phyloP scores from a whole-genome alignment of 2,888 invertebrate species.

The Ctenicera cuprea region DNA sequence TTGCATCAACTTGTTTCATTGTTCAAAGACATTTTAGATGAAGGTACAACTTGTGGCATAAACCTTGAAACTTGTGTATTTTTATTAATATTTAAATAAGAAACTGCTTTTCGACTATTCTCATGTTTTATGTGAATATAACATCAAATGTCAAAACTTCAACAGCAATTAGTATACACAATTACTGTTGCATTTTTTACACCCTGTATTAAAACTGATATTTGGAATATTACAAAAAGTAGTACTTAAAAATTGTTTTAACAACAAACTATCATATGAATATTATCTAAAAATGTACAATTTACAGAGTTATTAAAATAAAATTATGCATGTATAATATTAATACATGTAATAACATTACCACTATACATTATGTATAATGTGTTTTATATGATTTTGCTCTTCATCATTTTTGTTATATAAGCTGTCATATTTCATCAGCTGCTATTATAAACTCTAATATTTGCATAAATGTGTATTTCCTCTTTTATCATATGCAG shows the following conservation, averaged over 20 bases:
- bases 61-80: too few species aligned
- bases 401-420: not conserved
- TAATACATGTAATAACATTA: constrained; percentile 25
- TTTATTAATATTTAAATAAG: too few species aligned
- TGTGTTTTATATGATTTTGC: not conserved
- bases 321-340: constrained; percentile 28
- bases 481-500: not conserved
- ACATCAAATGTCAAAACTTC: not conserved
- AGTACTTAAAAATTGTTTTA: constrained; percentile 18
- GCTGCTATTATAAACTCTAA: too few species aligned
- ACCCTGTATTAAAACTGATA: constrained; percentile 33
- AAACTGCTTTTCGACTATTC: too few species aligned
- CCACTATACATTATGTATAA: constrained; percentile 24
- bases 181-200: constrained; percentile 1
- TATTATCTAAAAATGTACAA: constrained; percentile 30
- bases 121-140: too few species aligned
- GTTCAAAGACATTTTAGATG: too few species aligned
- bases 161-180: not conserved
- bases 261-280: constrained; percentile 16
- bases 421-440: not conserved
- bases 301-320: constrained; percentile 33
- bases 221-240: constrained; percentile 30
- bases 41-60: too few species aligned
- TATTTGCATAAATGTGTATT: not conserved
- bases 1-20: too few species aligned